Conservation (phyloP, 2,797 vertebrate genomes). For the Heterohyrax brucei region DNA sequence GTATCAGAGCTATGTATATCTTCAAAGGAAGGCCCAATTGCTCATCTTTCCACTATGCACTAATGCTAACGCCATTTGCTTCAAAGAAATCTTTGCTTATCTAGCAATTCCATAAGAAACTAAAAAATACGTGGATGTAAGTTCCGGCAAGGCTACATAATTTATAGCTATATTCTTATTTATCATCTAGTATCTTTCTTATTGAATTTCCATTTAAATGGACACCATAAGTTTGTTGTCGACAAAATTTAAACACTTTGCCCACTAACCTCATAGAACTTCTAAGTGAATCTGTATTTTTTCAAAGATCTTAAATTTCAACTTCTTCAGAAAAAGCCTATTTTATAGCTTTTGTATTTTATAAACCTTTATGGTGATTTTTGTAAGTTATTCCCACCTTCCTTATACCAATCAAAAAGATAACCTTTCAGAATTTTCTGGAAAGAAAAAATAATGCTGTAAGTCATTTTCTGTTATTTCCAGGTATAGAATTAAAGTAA, state of each 20-base stretch:
- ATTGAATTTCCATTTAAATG: constrained; percentile 73
- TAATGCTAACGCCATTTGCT: not conserved
- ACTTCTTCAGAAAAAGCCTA: constrained; percentile 56
- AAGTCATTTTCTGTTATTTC: constrained; percentile 77
- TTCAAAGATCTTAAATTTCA: constrained; percentile 73
- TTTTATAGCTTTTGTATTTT: constrained; percentile 68
- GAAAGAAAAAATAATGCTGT: constrained; percentile 65
- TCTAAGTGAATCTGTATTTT: not conserved
- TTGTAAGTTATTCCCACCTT: constrained; percentile 67
- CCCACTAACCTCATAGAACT: constrained; percentile 63
- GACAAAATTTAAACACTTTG: constrained; percentile 41
- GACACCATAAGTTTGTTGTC: constrained; percentile 41
- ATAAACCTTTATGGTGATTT: constrained; percentile 73
- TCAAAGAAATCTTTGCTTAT: constrained; percentile 53
- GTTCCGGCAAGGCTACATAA: constrained; percentile 3
- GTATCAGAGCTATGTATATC: not conserved
- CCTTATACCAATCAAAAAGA: constrained; percentile 69
- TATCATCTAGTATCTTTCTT: constrained; percentile 59
- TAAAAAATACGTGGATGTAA: constrained; percentile 8
- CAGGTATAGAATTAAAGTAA: constrained; percentile 79
- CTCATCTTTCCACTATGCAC: not conserved
- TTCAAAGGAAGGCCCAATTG: not conserved
- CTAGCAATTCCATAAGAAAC: constrained; percentile 15
- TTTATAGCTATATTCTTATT: constrained; percentile 60
- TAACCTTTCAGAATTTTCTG: constrained; percentile 73